Evolutionary conservation across 2,797 vertebrate genomes (phyloP).

Genomic region (Cuniculus paca): DNA sequence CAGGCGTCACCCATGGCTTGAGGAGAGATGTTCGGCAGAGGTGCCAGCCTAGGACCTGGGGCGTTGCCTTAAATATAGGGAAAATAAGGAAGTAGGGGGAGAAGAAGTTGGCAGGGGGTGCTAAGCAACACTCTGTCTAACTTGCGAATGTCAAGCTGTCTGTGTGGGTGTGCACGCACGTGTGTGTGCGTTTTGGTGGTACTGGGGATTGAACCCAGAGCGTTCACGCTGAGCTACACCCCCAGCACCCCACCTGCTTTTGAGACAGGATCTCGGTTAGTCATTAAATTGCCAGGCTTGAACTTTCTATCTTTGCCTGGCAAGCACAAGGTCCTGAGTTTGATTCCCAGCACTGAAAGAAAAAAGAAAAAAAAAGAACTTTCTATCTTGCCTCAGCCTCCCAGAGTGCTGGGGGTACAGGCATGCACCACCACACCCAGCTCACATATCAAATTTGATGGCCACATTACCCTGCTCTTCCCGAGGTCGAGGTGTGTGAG

Average conservation of each 20-base stretch:
- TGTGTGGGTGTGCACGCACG: background rate
- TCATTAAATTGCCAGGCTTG: background rate
- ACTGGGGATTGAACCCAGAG: background rate
- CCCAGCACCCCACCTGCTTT: background rate
- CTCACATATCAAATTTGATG: background rate
- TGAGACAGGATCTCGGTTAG: background rate
- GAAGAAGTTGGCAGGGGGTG: background rate
- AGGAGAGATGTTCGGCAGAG: background rate
- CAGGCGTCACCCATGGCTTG: fast-evolving
- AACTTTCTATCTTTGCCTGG: background rate
- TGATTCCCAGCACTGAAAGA: no score
- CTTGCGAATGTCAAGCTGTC: background rate
- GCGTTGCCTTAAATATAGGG: background rate
- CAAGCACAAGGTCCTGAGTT: no score
- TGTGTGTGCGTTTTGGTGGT: background rate
- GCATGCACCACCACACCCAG: background rate
- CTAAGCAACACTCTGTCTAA: background rate
- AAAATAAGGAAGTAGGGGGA: background rate
- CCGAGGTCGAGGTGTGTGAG: background rate
- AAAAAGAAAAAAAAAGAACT: background rate
- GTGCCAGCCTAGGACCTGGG: background rate
- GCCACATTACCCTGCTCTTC: background rate
- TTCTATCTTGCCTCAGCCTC: background rate
- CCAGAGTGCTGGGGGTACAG: background rate
- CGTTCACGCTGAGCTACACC: background rate